Evolutionary conservation across 2,888 invertebrate genomes (phyloP).

Genomic region (Dugesia japonica): DNA sequence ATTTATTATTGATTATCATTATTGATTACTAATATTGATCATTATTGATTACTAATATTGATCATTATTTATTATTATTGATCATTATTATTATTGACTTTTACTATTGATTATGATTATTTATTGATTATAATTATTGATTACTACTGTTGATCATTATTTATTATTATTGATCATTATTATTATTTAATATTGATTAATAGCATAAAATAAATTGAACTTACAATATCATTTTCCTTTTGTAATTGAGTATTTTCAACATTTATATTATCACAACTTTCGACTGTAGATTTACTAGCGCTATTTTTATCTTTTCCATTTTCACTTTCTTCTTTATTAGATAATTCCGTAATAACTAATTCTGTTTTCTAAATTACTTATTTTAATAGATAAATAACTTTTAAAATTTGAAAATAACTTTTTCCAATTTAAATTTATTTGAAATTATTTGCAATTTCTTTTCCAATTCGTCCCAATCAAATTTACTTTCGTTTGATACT

Average conservation of each 20-base stretch:
- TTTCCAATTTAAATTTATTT: neutral
- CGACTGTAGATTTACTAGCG: neutral
- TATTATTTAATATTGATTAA: too few relatives aligned
- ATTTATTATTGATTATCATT: too few relatives aligned
- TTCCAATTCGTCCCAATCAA: neutral
- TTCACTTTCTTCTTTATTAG: neutral
- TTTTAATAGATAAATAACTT: neutral
- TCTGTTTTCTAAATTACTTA: constrained; percentile 7
- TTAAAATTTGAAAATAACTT: neutral
- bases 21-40: too few relatives aligned
- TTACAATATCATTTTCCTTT: neutral
- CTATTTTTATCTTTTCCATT: neutral
- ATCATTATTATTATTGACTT: too few relatives aligned
- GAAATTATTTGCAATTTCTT: neutral
- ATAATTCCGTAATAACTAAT: neutral
- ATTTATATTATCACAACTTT: neutral
- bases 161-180: too few relatives aligned
- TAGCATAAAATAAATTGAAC: neutral
- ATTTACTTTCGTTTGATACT: neutral
- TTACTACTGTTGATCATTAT: too few relatives aligned
- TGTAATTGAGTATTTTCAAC: neutral
- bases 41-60: too few relatives aligned
- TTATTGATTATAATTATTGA: too few relatives aligned
- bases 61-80: too few relatives aligned
- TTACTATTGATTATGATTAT: too few relatives aligned